Conservation (phyloP, 2,797 vertebrate genomes). For the Urocyon cinereoargenteus region DNA sequence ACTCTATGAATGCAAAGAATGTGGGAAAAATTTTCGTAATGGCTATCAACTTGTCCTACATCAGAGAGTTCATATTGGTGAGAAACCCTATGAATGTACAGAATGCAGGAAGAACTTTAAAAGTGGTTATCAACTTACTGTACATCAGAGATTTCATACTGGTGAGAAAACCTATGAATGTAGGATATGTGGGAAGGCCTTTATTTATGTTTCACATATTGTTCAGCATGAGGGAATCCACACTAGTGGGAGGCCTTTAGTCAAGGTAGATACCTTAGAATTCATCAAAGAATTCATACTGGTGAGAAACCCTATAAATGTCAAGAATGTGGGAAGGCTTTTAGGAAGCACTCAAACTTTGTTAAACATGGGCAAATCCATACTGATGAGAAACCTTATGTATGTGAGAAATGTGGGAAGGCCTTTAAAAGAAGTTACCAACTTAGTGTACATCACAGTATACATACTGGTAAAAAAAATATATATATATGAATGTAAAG, state of each 20-base stretch:
- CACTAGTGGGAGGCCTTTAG: conserved; percentile 61
- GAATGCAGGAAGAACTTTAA: conserved; percentile 72
- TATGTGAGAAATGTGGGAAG: conserved; percentile 66
- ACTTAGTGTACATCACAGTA: conserved; percentile 12
- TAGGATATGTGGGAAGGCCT: conserved; percentile 71
- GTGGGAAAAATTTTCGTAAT: conserved; percentile 25
- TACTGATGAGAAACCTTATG: conserved; percentile 65
- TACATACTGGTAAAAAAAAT: conserved; percentile 63
- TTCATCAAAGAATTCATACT: conserved; percentile 75
- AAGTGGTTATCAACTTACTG: conserved; percentile 72
- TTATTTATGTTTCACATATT: conserved; percentile 52
- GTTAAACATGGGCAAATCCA: conserved; percentile 76
- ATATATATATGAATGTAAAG: conserved; percentile 74
- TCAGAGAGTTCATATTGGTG: conserved; percentile 19
- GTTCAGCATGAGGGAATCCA: conserved; percentile 58
- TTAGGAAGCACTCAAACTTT: conserved; percentile 71
- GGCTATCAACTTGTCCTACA: conserved; percentile 27
- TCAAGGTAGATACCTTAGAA: conserved; percentile 69
- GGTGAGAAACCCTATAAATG: conserved; percentile 76
- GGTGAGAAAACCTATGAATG: conserved; percentile 76
- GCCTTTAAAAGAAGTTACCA: background rate
- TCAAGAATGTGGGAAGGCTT: conserved; percentile 72
- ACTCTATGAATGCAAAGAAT: conserved; percentile 31
- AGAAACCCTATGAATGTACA: conserved; percentile 66
- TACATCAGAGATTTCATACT: conserved; percentile 75